Evolutionary conservation across 2,888 invertebrate species (phyloP).

Genomic region (Epiperipatus broadwayi): DNA sequence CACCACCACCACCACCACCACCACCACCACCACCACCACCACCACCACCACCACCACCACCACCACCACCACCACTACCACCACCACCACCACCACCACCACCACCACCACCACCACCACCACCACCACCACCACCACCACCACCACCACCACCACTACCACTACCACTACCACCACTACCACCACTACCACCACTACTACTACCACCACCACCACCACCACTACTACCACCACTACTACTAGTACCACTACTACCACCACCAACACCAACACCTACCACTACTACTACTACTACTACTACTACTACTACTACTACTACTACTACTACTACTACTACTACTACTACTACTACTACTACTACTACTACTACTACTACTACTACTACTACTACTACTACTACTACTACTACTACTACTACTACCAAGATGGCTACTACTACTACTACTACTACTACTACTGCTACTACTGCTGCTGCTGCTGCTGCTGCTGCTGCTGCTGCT

Average conservation of each 20-base stretch:
- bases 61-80: neutral
- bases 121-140: slow-evolving; percentile 16
- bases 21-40: slow-evolving; percentile 6
- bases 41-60: neutral
- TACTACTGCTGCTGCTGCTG: slow-evolving; percentile 3
- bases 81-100: slow-evolving; percentile 6
- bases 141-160: slow-evolving; percentile 17
- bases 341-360: slow-evolving; percentile 3
- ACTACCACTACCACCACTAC: slow-evolving; percentile 17
- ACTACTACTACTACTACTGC: slow-evolving; percentile 3
- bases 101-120: slow-evolving; percentile 14
- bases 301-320: slow-evolving; percentile 3
- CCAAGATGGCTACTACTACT: neutral
- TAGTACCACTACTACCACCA: slow-evolving; percentile 6
- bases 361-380: slow-evolving; percentile 3
- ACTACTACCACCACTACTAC: slow-evolving; percentile 18
- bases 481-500: slow-evolving; percentile 3
- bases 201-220: slow-evolving; percentile 18
- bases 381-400: neutral
- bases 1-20: slow-evolving; percentile 1
- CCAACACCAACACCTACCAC: slow-evolving; percentile 4
- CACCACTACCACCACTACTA: slow-evolving; percentile 18
- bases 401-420: no score
- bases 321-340: slow-evolving; percentile 3
- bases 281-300: slow-evolving; percentile 3